Conservation (phyloP, 2,888 invertebrate genomes). For the Antitype chi region DNA sequence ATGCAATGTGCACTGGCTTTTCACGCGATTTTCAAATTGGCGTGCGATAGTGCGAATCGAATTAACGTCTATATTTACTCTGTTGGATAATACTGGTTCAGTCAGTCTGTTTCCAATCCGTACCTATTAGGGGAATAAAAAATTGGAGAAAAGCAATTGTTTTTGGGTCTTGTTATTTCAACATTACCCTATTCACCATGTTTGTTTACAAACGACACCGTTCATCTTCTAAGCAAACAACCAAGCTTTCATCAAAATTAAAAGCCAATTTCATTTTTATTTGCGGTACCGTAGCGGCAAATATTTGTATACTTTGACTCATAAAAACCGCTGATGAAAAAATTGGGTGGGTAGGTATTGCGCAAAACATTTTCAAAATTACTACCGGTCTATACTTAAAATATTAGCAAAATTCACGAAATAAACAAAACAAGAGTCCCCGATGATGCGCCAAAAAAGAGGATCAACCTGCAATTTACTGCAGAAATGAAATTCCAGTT, state of each 20-base stretch:
- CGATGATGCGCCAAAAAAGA: background rate
- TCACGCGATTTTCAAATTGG: conserved; percentile 45
- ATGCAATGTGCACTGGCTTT: conserved; percentile 39
- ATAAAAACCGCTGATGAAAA: background rate
- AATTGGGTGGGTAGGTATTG: background rate
- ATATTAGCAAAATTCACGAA: background rate
- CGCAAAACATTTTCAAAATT: background rate
- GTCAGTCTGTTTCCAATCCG: background rate
- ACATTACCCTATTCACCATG: conserved; percentile 6
- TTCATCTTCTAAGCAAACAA: conserved; percentile 12
- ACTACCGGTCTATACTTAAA: background rate
- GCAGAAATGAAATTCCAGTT: conserved; percentile 4
- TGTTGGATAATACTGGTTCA: conserved; percentile 15
- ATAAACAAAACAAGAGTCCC: too few relatives aligned
- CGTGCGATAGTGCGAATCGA: conserved; percentile 34
- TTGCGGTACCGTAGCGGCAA: conserved; percentile 12
- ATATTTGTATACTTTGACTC: conserved; percentile 1
- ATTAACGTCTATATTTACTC: conserved; percentile 35
- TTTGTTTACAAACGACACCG: conserved; percentile 20
- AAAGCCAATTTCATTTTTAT: conserved; percentile 41
- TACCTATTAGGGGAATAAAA: conserved; percentile 8
- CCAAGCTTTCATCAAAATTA: conserved; percentile 37
- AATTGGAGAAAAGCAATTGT: background rate
- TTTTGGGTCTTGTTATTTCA: background rate
- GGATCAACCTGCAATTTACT: background rate